Evolutionary conservation across 2,797 vertebrate genomes (phyloP), one percentile per base, ranked within the genome.

Genomic region (Darevskia nairensis): DNA sequence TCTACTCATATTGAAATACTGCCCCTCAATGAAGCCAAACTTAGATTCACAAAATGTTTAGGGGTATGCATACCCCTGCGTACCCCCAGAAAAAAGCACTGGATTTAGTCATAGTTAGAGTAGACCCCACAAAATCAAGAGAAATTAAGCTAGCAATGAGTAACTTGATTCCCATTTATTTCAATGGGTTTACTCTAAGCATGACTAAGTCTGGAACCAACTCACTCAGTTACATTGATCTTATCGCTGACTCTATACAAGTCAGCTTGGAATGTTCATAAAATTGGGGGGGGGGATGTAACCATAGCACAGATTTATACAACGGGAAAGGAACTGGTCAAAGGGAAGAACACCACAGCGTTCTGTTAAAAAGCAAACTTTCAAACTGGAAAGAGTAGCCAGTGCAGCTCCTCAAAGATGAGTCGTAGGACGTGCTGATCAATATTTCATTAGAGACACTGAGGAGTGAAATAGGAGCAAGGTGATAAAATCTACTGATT

Each of bases 371-470:
- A 81, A 21, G 32, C 23, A 55, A 29, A 39, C 55, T 66, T 82
- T 46, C n/a, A 82, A n/a, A 76, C 23, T 35, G 59, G n/a, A 50
- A 35, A 29, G 72, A 77, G 61, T 66, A 77, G 44, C 71, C 61
- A 76, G 80, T 44, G 27, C 23, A 82, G 41, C 27, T 69, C 3
- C 9, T 77, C 72, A 77, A 55, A 83, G 72, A 83, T 76, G 80
- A 88, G 72, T 35, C 80, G 11, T 77, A 46, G 80, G 72, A 88
- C 80, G 55, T 50, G 25, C 55, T 85, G 80, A 89, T 89, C 82
- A 85, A 85, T 80, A 85, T 74, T 88, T 88, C 86, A 88, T 88
- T 80, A 80, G 82, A 74, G 32, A 74, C 39, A 89, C 41, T 35
- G 69, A 39, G n/a, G 82, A 74, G n/a, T 85, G 50, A 85, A 85